Base-by-base conservation (phyloP, 1,140 invertebrate species). In the Drosophila melanica region DNA sequence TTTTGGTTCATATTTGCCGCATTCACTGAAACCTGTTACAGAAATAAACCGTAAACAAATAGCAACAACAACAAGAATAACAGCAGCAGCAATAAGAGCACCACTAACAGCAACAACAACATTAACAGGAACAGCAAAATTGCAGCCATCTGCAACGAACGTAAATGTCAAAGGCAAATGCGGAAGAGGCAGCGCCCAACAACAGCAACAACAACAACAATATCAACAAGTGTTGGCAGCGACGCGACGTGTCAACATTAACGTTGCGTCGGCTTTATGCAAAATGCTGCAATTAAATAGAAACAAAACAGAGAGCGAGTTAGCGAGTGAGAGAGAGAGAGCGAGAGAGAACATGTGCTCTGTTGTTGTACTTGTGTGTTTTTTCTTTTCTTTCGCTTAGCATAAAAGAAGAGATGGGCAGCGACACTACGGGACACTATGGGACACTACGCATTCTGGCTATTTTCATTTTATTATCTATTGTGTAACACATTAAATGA, bases 21-120 rank as follows among this genome's bases (percentile, higher is more conserved):
- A 54, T 18, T 30, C 23, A 27, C 47, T 55, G 60, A 77, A 84
- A 80, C 81, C 81, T 80, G 77, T 77, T 85, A 65, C 48, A 80
- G 55, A 80, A 77, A 85, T 77, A 67, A 80, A 80, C 73, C 45
- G 64, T 85, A 81, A 75, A 71, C 65, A 45, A 78, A 66, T 63
- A 35, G 10, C 30, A 69, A 48, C 18, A 75, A 63, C 45, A 64
- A 60, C 42, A 60, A 57, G 27, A 53, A 59, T 33, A 66, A 65
- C 3, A 64, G 14, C 45, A 23, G 20, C 20, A 23, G 20, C 20
- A 23, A 23, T 23, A 23, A 23, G 20, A 23, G 20, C 20, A 23
- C 20, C 20, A 7, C 27, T 27, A 35, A 41, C 37, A 47, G 35
- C 14, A 58, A 54, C 39, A 44, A 60, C 9, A 60, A 16, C 27